phyloP scores from a whole-genome alignment of 2,888 invertebrate genomes.

The Phyto melanocephala region DNA sequence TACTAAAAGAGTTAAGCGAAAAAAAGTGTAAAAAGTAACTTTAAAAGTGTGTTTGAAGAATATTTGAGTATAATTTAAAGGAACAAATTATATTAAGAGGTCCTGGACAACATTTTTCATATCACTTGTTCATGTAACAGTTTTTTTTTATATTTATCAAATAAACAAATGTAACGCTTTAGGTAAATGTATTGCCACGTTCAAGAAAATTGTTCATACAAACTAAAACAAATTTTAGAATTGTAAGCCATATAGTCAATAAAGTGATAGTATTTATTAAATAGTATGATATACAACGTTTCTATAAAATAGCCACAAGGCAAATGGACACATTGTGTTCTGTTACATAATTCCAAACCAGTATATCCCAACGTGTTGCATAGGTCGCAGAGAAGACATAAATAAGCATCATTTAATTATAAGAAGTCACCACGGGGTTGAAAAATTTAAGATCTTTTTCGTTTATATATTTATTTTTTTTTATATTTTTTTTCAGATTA shows the following conservation, averaged over 20 bases:
- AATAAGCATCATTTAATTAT: too few species aligned
- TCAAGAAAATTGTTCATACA: neutral
- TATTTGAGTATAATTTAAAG: too few species aligned
- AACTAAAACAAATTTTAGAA: constrained; percentile 13
- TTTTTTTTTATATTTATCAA: neutral
- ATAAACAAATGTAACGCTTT: constrained; percentile 17
- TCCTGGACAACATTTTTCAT: neutral
- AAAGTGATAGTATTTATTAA: neutral
- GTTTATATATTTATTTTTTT: too few species aligned
- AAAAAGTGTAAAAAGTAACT: too few species aligned
- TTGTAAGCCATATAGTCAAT: constrained; percentile 30
- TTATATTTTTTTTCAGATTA: too few species aligned
- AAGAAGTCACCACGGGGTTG: too few species aligned
- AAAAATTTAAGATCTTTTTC: too few species aligned
- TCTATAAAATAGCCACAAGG: neutral
- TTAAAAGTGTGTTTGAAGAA: too few species aligned
- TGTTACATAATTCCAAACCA: neutral
- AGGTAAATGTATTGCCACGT: constrained; percentile 6
- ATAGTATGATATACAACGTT: neutral
- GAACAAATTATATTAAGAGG: too few species aligned
- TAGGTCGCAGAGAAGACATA: too few species aligned
- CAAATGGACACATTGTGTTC: constrained; percentile 5
- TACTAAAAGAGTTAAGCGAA: too few species aligned
- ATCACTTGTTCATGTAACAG: neutral
- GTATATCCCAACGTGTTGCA: too few species aligned